phyloP scores from a whole-genome alignment of 1,140 invertebrate species.

The Pachyrhynchus sulphureomaculatus region DNA sequence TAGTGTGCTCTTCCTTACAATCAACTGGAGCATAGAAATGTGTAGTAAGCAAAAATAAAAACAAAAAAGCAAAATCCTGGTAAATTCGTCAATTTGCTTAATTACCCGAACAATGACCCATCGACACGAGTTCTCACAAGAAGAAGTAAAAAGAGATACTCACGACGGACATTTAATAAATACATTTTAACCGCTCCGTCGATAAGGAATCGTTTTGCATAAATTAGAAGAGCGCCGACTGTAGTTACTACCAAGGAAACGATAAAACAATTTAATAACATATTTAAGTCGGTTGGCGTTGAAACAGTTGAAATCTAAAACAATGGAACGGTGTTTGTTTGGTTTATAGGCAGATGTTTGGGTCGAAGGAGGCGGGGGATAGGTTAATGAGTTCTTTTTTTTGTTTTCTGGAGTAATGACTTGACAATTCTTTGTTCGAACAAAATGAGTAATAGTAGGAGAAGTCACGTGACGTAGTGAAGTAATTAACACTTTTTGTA shows the following conservation, averaged over 20 bases:
- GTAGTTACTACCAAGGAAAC: constrained; percentile 39
- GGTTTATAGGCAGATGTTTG: not conserved
- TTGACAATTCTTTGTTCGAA: not conserved
- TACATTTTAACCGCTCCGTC: not conserved
- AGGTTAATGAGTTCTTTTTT: not conserved
- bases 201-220: constrained; percentile 35
- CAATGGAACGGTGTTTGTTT: constrained; percentile 35
- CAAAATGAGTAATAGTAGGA: too few relatives aligned
- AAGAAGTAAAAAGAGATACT: constrained; percentile 1
- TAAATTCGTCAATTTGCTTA: constrained; percentile 5
- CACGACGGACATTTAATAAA: not conserved
- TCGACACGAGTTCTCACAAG: not conserved
- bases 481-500: too few relatives aligned
- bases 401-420: not conserved
- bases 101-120: constrained; percentile 5
- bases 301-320: constrained; percentile 47
- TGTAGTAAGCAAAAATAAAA: too few relatives aligned
- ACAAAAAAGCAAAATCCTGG: not conserved
- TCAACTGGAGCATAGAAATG: too few relatives aligned
- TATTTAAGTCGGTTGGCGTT: constrained; percentile 45
- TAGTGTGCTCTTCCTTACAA: too few relatives aligned
- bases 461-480: too few relatives aligned
- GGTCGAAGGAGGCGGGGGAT: not conserved
- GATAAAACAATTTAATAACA: constrained; percentile 51
- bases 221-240: constrained; percentile 33